Conservation (phyloP, 2,113 vertebrate species). For the Myrmophylax atrothorax region DNA sequence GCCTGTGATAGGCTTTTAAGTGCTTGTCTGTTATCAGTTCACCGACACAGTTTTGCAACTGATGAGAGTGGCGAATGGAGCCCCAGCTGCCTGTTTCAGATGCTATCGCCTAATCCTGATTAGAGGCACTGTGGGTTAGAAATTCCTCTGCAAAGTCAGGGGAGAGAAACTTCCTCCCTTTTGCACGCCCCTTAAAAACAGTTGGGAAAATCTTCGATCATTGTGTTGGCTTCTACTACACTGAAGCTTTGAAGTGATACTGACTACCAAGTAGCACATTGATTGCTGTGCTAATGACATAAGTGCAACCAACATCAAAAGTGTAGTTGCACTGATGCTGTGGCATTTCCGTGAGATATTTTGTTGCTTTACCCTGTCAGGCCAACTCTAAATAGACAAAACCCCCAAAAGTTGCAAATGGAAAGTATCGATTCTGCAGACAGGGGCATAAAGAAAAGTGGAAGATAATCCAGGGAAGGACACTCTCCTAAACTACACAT, state of each 20-base stretch:
- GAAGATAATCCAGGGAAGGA: background rate
- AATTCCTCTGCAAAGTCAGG: background rate
- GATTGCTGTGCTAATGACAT: background rate
- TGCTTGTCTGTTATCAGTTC: background rate
- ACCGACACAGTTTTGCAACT: background rate
- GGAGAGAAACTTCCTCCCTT: background rate
- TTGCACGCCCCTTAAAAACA: fast-evolving
- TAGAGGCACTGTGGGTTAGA: background rate
- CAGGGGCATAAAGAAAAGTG: background rate
- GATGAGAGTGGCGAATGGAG: background rate
- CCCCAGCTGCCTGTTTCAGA: background rate
- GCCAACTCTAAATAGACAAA: background rate
- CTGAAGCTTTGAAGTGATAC: background rate
- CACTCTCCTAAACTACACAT: fast-evolving
- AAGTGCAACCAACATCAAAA: background rate
- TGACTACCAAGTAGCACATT: background rate
- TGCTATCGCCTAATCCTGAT: background rate
- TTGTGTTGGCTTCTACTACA: background rate
- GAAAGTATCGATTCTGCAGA: background rate
- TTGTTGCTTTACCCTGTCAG: background rate
- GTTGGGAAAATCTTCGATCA: fast-evolving
- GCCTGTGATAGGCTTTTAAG: background rate
- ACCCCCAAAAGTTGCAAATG: background rate
- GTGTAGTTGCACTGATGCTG: background rate
- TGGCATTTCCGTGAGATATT: background rate